Percentiles rank a stretch among this genome's conserved stretches.
These are phyloP conservation scores for Hemicordylus capensis DNA, from an alignment of 2,113 vertebrate species.

Conservation along the genomic window DNA sequence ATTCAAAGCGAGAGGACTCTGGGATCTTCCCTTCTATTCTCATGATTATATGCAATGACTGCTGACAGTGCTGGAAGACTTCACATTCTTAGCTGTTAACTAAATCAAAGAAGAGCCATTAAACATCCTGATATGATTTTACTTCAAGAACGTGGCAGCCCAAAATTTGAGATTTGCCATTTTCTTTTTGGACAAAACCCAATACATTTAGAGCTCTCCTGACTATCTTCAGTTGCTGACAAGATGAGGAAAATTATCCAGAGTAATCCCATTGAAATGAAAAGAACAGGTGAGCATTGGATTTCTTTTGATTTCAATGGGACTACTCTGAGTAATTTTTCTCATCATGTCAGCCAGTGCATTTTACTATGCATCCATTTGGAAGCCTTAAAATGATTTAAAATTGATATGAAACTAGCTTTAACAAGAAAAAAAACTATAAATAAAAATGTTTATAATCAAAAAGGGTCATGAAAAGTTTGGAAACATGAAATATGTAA, in stretches of 20 bases:
- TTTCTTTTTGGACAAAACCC: not conserved
- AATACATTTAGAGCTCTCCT: not conserved
- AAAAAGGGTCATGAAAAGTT: too few relatives aligned
- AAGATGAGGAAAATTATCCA: too few relatives aligned
- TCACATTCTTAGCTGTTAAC: conserved; percentile 58
- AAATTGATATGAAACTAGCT: not conserved
- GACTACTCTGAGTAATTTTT: too few relatives aligned
- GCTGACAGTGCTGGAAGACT: conserved; percentile 43
- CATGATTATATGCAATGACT: conserved; percentile 46
- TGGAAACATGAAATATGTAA: too few relatives aligned
- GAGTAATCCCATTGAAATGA: too few relatives aligned
- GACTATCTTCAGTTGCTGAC: too few relatives aligned
- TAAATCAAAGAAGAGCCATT: not conserved
- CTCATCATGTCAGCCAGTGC: too few relatives aligned
- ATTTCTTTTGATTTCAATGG: too few relatives aligned
- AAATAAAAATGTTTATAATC: too few relatives aligned
- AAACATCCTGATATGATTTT: not conserved
- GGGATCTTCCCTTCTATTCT: conserved; percentile 55
- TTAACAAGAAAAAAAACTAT: too few relatives aligned
- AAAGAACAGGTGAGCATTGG: too few relatives aligned
- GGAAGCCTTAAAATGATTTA: conserved; percentile 4
- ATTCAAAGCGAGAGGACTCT: conserved; percentile 26
- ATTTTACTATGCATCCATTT: not conserved
- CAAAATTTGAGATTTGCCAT: conserved; percentile 15
- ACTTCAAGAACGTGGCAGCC: not conserved